Base-by-base conservation (phyloP, 2,113 vertebrate species). In the Actenoides lindsayi region DNA sequence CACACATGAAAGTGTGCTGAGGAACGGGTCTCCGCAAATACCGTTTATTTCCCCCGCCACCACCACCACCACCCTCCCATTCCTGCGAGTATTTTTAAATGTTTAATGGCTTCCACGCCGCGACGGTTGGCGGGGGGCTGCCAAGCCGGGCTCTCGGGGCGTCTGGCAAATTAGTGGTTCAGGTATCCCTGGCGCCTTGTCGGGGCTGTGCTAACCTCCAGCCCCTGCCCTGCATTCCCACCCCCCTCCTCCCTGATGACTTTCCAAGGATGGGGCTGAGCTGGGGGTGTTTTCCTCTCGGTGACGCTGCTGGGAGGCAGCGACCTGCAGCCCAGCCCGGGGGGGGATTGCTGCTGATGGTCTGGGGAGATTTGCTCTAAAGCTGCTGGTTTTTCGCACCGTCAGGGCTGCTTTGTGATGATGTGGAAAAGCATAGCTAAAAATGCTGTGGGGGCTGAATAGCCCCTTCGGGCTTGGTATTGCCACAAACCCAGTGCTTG, bases 51-150 rank as follows among this genome's bases (percentile, higher is more conserved):
- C 17, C 10, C 6, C 6, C 76, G n/a, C 42, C 15, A 42, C 42
- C 42, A 15, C 37, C 64, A 12, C 41, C 50, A 8, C 39, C 53
- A 31, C 82, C 92, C 91, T 84, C 91, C 88, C 84, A 94, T 98
- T 98, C 98, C 97, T 98, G 96, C 96, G 98, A 98, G 98, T 97
- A 98, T 98, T 98, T 98, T 98, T 97, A 97, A 97, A 98, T 95
- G 95, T 96, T 98, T 98, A 98, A 98, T 98, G 97, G 97, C 83
- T 98, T 98, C 96, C 96, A 97, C 98, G 96, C 98, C 42, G 80
- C 76, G 92, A 94, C 97, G 97, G 94, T 95, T 65, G 78, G 87
- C 12, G 85, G 95, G 94, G 97, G 95, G 93, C 86, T 94, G 92
- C 94, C 95, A 96, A 97, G 94, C 91, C 33, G 54, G 93, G 94